Percentiles rank a stretch among this genome's conserved stretches.
phyloP scores from a whole-genome alignment of 2,797 vertebrate genomes.

The Chelonia mydas region DNA sequence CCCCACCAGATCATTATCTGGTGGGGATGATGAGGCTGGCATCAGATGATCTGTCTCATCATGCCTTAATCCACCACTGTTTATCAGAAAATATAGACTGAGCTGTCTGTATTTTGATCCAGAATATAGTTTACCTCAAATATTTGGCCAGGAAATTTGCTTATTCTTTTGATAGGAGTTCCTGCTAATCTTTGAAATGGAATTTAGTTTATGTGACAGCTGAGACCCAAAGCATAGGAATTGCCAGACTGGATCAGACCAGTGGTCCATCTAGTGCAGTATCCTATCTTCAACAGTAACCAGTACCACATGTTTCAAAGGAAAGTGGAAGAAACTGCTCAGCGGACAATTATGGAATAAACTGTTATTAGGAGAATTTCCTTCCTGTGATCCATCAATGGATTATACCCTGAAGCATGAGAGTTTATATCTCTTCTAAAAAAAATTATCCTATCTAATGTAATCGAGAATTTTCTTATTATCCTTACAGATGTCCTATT shows the following conservation, averaged over 20 bases:
- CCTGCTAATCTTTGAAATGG: not conserved
- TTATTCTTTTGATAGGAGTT: conserved; percentile 8
- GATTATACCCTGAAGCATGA: not conserved
- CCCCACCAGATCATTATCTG: not conserved
- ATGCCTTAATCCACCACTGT: not conserved
- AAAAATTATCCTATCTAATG: not conserved
- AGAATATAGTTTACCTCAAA: not conserved
- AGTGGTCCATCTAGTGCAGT: not conserved
- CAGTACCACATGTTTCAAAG: not conserved
- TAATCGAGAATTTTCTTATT: not conserved
- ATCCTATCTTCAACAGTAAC: not conserved
- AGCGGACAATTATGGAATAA: not conserved
- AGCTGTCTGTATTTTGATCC: not conserved
- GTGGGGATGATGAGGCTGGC: not conserved
- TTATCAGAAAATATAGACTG: conserved; percentile 21
- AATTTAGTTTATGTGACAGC: not conserved
- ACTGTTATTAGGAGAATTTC: not conserved
- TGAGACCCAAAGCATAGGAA: conserved; percentile 4
- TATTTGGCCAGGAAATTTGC: not conserved
- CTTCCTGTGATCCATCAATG: not conserved
- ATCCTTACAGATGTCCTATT: not conserved
- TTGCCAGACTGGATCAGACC: not conserved
- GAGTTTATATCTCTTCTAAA: not conserved
- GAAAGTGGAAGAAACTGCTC: not conserved
- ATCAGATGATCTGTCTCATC: not conserved